Base-by-base conservation (phyloP, 2,797 vertebrate species). In the Corythornis leucogaster region DNA sequence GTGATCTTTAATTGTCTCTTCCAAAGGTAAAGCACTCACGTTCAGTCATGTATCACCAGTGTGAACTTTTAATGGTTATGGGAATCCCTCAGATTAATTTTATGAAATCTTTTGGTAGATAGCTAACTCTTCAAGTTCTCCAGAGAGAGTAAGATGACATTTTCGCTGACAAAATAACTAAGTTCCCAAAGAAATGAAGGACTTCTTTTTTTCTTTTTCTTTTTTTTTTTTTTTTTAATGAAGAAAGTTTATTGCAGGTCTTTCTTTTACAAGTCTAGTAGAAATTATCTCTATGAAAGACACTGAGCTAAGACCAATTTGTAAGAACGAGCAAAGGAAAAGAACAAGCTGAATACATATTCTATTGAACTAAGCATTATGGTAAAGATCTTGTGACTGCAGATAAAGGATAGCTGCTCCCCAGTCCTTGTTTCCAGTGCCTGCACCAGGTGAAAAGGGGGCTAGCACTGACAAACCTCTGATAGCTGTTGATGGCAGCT, bases 161-260 rank as follows among this genome's bases (percentile, higher is more conserved):
- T 80, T 55, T 68, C 26, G 28, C 38, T 48, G 67, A 55, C 30
- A 76, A 88, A 89, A 51, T 31, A 75, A 85, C 43, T 12, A 40
- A 84, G 28, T 35, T 79, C 45, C 77, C 54, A 80, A 64, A 78
- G 30, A 94, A 92, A 90, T 31, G 3, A 95, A 77, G 66, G 15
- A 66, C 43, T 16, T 74, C 7, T 61, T 45, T 19, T 79, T 80
- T 63, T 69, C 71, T 75, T 86, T 70, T 92, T 92, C 83, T 33
- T 33, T 33, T 33, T 33, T 79, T 80, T 63, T 69, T 75, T 75
- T 86, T 70, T 92, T 92, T 86, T 33, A 86, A 89, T 94, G 95
- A 97, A 97, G 96, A 97, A 95, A 97, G 92, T 98, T 98, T 98
- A 98, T 98, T 98, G 97, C 95, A 97, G 97, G 82, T 97, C 95